A percentile compares a stretch with the other conserved stretches of the same genome.
These are phyloP conservation scores for Parnassius smintheus DNA, from an alignment of 2,888 invertebrate genomes.

Conservation along the genomic window DNA sequence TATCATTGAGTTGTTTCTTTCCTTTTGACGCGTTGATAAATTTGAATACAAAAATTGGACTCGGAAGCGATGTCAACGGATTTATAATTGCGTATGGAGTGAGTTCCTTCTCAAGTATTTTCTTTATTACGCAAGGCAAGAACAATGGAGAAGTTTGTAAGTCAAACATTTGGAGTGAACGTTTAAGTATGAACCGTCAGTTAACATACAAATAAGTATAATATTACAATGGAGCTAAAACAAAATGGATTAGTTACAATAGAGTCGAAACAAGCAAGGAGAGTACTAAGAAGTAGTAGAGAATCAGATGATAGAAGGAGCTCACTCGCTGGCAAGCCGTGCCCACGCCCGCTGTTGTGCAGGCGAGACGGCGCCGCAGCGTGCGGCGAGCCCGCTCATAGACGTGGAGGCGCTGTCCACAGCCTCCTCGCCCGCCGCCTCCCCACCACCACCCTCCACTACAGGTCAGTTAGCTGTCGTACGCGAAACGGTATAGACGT, in stretches of 20 bases:
- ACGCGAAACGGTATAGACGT: constrained; percentile 68
- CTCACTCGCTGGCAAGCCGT: constrained; percentile 38
- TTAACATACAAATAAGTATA: too few relatives aligned
- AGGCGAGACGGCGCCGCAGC: constrained; percentile 84
- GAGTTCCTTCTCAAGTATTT: constrained; percentile 46
- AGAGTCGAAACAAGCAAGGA: too few relatives aligned
- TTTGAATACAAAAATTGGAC: constrained; percentile 34
- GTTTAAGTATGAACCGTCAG: too few relatives aligned
- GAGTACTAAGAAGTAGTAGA: background rate
- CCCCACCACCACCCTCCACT: constrained; percentile 59
- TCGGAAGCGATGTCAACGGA: constrained; percentile 46
- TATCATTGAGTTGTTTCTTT: constrained; percentile 44
- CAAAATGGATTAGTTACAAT: too few relatives aligned
- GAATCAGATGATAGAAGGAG: constrained; percentile 24
- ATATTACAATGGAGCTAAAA: too few relatives aligned
- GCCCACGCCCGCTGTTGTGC: constrained; percentile 46
- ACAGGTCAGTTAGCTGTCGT: constrained; percentile 82
- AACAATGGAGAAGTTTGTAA: background rate
- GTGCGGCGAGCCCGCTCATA: constrained; percentile 84
- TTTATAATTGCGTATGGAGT: constrained; percentile 41
- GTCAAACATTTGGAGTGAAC: too few relatives aligned
- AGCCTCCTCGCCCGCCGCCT: constrained; percentile 78
- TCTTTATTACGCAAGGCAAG: constrained; percentile 15
- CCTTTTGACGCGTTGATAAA: constrained; percentile 46
- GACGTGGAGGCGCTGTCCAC: constrained; percentile 85